These are phyloP conservation scores for Laticauda colubrina DNA, from an alignment of 2,113 vertebrate genomes.

Conservation along the genomic window DNA sequence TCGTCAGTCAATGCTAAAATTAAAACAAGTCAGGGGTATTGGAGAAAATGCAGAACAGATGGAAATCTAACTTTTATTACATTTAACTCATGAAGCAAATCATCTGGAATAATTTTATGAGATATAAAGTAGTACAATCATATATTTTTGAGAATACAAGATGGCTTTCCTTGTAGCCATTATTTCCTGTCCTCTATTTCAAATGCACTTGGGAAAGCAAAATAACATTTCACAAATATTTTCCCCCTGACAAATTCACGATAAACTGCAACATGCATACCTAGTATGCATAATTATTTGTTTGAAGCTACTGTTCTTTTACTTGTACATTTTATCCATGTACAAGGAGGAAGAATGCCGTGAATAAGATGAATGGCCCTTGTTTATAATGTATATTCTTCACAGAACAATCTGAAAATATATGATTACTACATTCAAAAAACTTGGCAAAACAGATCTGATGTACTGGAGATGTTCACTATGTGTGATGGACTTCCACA, in stretches of 20 bases:
- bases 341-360: not conserved
- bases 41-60: not conserved
- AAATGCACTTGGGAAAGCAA: not conserved
- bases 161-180: not conserved
- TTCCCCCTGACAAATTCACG: not conserved
- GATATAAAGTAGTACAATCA: not conserved
- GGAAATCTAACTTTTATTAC: slow-evolving; percentile 18
- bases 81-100: slow-evolving; percentile 23
- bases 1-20: slow-evolving; percentile 1
- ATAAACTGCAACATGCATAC: not conserved
- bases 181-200: not conserved
- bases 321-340: not conserved
- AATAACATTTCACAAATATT: not conserved
- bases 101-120: slow-evolving; percentile 11
- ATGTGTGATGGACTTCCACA: not conserved
- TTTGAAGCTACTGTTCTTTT: not conserved
- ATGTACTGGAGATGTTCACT: not conserved
- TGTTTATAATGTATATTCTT: not conserved
- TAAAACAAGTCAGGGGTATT: slow-evolving; percentile 5
- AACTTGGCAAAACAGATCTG: not conserved
- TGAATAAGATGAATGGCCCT: not conserved
- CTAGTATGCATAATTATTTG: not conserved
- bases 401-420: not conserved
- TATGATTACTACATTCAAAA: not conserved
- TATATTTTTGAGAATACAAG: not conserved